Percentiles rank a stretch among this genome's conserved stretches.
Evolutionary conservation across 2,797 vertebrate genomes (phyloP).

Genomic region (Novumbra hubbsi): DNA sequence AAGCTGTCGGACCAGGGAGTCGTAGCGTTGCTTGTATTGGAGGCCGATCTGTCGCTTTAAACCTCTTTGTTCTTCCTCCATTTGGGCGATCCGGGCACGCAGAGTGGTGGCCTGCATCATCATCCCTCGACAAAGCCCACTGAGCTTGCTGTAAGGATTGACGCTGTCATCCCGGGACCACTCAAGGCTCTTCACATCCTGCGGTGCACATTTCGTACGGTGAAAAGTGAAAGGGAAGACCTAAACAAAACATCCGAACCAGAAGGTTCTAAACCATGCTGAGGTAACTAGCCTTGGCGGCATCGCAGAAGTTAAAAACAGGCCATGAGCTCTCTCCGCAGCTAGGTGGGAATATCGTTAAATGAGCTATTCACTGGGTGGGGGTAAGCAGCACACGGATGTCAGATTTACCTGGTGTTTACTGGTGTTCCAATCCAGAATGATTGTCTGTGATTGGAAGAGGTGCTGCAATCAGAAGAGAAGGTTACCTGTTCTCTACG

Average conservation of each 20-base stretch:
- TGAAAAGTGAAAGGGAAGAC: not conserved
- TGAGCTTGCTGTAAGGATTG: constrained; percentile 47
- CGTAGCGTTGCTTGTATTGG: constrained; percentile 65
- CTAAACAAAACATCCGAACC: not conserved
- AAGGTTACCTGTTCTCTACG: constrained; percentile 68
- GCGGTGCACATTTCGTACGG: constrained; percentile 3
- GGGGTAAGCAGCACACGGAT: too few relatives aligned
- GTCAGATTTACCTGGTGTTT: not conserved
- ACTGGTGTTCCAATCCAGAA: not conserved
- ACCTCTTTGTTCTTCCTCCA: constrained; percentile 66
- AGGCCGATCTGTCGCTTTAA: constrained; percentile 64
- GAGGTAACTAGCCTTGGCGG: too few relatives aligned
- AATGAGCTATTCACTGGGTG: too few relatives aligned
- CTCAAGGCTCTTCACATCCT: constrained; percentile 60
- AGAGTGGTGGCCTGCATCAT: constrained; percentile 75
- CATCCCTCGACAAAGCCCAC: constrained; percentile 63
- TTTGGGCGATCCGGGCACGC: constrained; percentile 57
- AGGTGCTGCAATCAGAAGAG: not conserved
- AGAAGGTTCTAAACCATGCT: too few relatives aligned
- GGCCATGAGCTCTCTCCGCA: too few relatives aligned
- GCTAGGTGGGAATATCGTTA: too few relatives aligned
- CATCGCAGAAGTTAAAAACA: too few relatives aligned
- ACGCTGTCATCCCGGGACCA: constrained; percentile 23
- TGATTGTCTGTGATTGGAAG: not conserved
- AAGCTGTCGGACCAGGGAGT: constrained; percentile 68